Conservation (phyloP, 2,888 invertebrate genomes). For the Lasioglossum vierecki region DNA sequence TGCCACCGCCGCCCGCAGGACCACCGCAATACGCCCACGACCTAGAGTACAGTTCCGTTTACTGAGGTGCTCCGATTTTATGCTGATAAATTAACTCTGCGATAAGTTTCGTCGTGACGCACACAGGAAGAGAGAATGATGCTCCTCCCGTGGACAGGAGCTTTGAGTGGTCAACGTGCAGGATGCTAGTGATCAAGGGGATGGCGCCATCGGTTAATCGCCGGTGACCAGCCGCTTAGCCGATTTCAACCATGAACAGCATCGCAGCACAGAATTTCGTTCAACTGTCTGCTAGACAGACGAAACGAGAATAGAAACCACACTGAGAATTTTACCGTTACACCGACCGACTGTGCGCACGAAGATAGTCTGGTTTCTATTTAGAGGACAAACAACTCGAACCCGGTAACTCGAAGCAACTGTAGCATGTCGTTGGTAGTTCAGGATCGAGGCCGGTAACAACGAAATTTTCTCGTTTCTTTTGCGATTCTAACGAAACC, state of each 20-base stretch:
- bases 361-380: slow-evolving; percentile 7
- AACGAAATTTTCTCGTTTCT: slow-evolving; percentile 46
- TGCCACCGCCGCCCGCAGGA: slow-evolving; percentile 78
- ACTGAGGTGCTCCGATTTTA: slow-evolving; percentile 67
- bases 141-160: slow-evolving; percentile 18
- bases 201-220: background rate
- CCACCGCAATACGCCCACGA: slow-evolving; percentile 82
- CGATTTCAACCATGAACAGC: slow-evolving; percentile 21
- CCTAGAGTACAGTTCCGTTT: slow-evolving; percentile 83
- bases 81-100: slow-evolving; percentile 17
- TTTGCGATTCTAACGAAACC: background rate
- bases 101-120: slow-evolving; percentile 37
- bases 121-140: slow-evolving; percentile 1
- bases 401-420: background rate
- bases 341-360: background rate
- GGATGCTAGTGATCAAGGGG: slow-evolving; percentile 10
- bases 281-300: background rate
- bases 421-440: background rate
- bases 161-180: slow-evolving; percentile 38
- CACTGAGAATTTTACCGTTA: slow-evolving; percentile 18
- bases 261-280: slow-evolving; percentile 9
- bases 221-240: background rate
- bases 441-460: slow-evolving; percentile 15
- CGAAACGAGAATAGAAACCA: background rate
- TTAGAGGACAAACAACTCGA: background rate